These are phyloP conservation scores for Anthophora plumipes DNA, from an alignment of 2,888 invertebrate species.

Conservation along the genomic window DNA sequence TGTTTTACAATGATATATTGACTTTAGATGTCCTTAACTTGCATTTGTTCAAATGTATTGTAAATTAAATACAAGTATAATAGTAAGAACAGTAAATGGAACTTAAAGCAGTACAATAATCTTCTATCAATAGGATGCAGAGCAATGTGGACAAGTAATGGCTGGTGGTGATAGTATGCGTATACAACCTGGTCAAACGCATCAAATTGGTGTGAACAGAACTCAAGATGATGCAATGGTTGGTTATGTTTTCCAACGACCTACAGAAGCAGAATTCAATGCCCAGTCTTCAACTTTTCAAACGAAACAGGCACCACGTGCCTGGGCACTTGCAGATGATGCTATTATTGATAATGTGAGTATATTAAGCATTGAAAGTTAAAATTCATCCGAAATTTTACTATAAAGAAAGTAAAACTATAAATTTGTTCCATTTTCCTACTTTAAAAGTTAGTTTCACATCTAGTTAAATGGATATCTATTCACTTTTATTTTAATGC, in stretches of 20 bases:
- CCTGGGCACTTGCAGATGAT: conserved; percentile 96
- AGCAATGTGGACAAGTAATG: conserved; percentile 83
- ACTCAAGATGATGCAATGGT: conserved; percentile 96
- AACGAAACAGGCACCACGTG: conserved; percentile 89
- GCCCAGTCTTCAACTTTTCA: conserved; percentile 87
- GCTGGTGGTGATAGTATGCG: conserved; percentile 82
- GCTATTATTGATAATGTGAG: conserved; percentile 92
- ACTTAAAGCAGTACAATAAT: not conserved
- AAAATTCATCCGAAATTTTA: not conserved
- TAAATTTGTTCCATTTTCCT: not conserved
- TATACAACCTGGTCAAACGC: conserved; percentile 82
- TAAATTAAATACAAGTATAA: not conserved
- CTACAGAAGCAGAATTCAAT: conserved; percentile 92
- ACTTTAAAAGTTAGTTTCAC: conserved; percentile 1
- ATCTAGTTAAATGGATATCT: not conserved
- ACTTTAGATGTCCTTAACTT: not conserved
- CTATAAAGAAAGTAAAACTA: conserved; percentile 1
- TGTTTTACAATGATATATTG: not conserved
- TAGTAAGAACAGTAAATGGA: not conserved
- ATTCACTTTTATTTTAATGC: conserved; percentile 58
- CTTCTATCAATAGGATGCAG: conserved; percentile 77
- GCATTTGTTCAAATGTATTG: not conserved
- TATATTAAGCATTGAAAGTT: conserved; percentile 67
- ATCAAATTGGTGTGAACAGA: conserved; percentile 82
- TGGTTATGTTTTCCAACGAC: conserved; percentile 95